phyloP scores from a whole-genome alignment of 2,888 invertebrate species.

The Calliopum simillimum region DNA sequence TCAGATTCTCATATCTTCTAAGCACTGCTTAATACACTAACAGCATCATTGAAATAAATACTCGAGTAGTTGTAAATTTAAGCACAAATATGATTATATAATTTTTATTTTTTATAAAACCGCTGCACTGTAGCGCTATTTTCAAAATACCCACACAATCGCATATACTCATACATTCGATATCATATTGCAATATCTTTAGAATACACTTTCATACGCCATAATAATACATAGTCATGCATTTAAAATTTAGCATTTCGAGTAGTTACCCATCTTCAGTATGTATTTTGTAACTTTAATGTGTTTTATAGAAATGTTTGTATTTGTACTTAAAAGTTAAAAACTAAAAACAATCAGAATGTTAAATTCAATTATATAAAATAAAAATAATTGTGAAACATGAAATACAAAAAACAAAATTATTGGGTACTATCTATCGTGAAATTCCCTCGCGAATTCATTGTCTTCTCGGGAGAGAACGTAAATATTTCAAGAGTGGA shows the following conservation, averaged over 20 bases:
- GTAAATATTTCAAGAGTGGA: no score
- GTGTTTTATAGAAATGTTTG: no score
- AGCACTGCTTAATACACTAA: constrained; percentile 12
- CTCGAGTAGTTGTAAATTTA: not conserved
- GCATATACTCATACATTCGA: not conserved
- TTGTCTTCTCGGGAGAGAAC: no score
- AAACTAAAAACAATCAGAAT: constrained; percentile 1
- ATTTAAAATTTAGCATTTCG: no score
- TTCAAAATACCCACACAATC: not conserved
- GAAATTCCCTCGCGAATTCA: no score
- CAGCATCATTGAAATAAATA: not conserved
- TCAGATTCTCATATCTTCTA: constrained; percentile 37
- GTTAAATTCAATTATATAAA: not conserved
- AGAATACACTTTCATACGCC: constrained; percentile 2
- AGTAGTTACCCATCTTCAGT: no score
- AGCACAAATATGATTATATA: not conserved
- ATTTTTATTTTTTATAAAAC: constrained; percentile 10
- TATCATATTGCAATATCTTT: not conserved
- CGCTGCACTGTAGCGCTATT: not conserved
- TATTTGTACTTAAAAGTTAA: constrained; percentile 6
- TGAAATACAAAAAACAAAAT: no score
- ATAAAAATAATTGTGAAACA: no score
- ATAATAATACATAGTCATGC: constrained; percentile 4
- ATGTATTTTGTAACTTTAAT: no score
- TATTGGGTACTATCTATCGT: no score